Evolutionary conservation across 2,888 invertebrate genomes (phyloP), one percentile per base, ranked within the genome.

Genomic region (Ophion obscuratus): DNA sequence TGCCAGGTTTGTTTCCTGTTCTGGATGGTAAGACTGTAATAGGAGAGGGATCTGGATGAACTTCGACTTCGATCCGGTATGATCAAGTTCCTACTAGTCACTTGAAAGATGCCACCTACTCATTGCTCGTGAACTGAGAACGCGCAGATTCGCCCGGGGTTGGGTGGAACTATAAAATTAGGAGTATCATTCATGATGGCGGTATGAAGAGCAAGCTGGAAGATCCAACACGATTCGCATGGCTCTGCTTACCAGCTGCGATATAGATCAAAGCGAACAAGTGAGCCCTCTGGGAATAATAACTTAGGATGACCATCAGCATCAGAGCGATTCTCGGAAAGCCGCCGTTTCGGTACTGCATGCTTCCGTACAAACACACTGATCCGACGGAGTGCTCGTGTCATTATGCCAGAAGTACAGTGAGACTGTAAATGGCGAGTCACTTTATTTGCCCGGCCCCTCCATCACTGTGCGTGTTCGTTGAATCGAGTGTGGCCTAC

Each of bases 361-460:
- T n/a, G 61, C 53, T 47, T 74, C 53, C 66, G 66, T 71, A 82
- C 62, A 57, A 61, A 62, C 71, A 66, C 68, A 61, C 31, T 11
- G 17, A 53, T 61, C 61, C 47, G 73, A 78, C 74, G 57, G 68
- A 78, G 78, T 74, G 24, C 62, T 84, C 68, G 57, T 53, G 68
- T n/a, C 31, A 53, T 68, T 40, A 66, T 66, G 62, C 78, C 73
- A 78, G 62, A 31, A 78, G 68, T 44, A 79, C 74, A 74, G 66
- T 64, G 78, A 68, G 47, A 79, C 78, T 76, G 74, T 82, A 76
- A 82, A 85, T 59, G 82, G 75, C 75, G 64, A 79, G 85, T 79
- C 85, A 82, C 82, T 82, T 85, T 85, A 85, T 85, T 85, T 79
- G 78, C 82, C 70, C 64, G 82, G 70, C 66, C 31, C 70, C 62